Percentiles rank a stretch among this genome's conserved stretches.
These are phyloP conservation scores for Carassius auratus DNA, from an alignment of 2,113 vertebrate species.

Conservation along the genomic window DNA sequence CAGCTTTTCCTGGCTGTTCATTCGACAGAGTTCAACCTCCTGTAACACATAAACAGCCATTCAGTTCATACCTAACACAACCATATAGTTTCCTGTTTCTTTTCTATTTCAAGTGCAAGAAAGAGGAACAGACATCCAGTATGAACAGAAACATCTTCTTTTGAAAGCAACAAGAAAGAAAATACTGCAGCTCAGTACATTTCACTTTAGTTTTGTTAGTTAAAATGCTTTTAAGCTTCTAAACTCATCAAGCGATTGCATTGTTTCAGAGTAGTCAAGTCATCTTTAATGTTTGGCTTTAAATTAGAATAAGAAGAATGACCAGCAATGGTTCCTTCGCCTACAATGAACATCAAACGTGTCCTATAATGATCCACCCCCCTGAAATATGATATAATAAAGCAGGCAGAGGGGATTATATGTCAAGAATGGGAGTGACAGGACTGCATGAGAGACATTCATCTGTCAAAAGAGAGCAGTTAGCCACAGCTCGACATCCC, in stretches of 20 bases:
- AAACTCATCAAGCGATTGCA: not conserved
- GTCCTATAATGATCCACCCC: not conserved
- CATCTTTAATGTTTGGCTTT: not conserved
- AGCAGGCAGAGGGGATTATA: conserved; percentile 13
- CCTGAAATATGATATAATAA: conserved; percentile 39
- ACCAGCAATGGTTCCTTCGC: not conserved
- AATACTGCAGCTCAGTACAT: too few relatives aligned
- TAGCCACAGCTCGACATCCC: conserved; percentile 69
- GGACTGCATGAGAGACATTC: conserved; percentile 31
- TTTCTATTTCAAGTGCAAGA: not conserved
- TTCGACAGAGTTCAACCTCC: conserved; percentile 88
- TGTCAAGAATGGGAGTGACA: conserved; percentile 3
- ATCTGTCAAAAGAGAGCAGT: conserved; percentile 42
- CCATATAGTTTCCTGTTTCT: not conserved
- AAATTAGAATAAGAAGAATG: not conserved
- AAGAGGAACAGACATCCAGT: not conserved
- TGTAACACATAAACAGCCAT: conserved; percentile 61
- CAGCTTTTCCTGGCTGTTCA: conserved; percentile 91
- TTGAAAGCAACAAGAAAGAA: too few relatives aligned
- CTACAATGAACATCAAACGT: conserved; percentile 22
- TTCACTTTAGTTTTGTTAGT: too few relatives aligned
- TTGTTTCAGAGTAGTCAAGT: not conserved
- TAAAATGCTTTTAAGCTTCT: not conserved
- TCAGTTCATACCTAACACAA: not conserved
- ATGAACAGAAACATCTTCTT: not conserved